Percentiles rank a stretch among this genome's conserved stretches.
Evolutionary conservation across 2,113 vertebrate species (phyloP).

Genomic region (Sminthopsis crassicaudata): DNA sequence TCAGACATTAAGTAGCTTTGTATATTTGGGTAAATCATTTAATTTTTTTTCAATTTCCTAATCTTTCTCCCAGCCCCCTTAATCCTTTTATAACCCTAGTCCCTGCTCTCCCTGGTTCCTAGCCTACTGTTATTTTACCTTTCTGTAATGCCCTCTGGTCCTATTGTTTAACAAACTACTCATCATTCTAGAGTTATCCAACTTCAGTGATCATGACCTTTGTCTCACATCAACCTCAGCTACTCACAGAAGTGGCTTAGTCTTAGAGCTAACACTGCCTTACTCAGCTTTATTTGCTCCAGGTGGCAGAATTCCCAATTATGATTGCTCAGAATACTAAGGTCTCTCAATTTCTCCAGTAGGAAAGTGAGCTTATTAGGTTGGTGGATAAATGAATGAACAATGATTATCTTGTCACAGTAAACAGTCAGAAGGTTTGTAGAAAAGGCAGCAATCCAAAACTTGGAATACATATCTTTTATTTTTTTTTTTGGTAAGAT

Average conservation of each 20-base stretch:
- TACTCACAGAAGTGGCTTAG: background rate
- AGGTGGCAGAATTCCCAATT: background rate
- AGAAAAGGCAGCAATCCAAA: background rate
- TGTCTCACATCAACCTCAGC: background rate
- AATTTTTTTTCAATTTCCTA: background rate
- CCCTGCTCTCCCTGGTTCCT: background rate
- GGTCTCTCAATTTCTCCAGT: background rate
- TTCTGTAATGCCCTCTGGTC: background rate
- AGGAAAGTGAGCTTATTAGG: background rate
- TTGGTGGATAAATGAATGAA: background rate
- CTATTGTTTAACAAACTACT: background rate
- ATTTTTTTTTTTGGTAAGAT: too few relatives aligned
- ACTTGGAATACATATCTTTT: background rate
- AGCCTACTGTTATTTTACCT: background rate
- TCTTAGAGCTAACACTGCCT: background rate
- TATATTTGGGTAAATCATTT: background rate
- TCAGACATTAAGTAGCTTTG: background rate
- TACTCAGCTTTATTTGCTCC: background rate
- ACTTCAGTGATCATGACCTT: background rate
- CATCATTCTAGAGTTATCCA: background rate
- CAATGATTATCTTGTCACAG: background rate
- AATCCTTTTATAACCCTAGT: background rate
- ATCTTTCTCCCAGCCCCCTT: background rate
- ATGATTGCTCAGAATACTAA: background rate
- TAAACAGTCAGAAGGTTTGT: background rate